phyloP scores from a whole-genome alignment of 2,797 vertebrate species.

The Halcyon badia region DNA sequence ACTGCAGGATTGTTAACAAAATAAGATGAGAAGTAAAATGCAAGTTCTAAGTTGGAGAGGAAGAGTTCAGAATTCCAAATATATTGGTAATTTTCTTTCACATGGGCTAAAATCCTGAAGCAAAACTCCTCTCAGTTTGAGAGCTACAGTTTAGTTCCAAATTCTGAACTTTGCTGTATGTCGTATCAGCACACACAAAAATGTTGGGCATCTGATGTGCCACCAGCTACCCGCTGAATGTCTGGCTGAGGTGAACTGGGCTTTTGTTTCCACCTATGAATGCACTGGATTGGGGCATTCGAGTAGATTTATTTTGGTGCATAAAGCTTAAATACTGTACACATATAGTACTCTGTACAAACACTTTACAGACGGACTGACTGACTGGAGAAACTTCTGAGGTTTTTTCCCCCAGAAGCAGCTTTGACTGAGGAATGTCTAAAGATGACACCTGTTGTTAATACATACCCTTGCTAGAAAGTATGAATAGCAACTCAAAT shows the following conservation, averaged over 20 bases:
- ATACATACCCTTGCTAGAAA: neutral
- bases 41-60: neutral
- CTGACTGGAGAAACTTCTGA: neutral
- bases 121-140: neutral
- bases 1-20: neutral
- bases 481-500: neutral
- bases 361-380: neutral
- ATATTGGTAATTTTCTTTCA: neutral
- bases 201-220: neutral
- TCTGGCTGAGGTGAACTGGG: too few species aligned
- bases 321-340: too few species aligned
- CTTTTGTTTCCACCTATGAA: neutral
- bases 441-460: neutral
- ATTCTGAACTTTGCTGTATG: neutral
- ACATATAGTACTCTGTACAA: neutral
- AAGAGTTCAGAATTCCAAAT: neutral
- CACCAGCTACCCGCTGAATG: neutral
- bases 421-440: neutral
- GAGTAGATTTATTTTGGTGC: neutral
- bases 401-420: neutral
- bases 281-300: neutral
- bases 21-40: neutral
- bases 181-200: neutral
- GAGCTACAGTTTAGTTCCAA: neutral
- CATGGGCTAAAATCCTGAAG: neutral